Base-by-base conservation (phyloP, 2,113 vertebrate genomes). In the Sprattus sprattus region DNA sequence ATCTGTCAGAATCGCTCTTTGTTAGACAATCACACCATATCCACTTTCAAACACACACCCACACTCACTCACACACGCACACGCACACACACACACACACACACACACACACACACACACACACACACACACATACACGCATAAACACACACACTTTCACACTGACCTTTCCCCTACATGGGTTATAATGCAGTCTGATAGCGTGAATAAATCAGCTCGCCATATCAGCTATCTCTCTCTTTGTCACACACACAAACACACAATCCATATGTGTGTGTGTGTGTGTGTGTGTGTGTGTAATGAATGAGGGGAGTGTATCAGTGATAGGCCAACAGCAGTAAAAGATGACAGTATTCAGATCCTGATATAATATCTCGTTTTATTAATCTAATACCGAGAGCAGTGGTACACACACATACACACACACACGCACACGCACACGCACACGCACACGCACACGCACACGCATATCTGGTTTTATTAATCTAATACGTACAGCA, bases 141-240 rank as follows among this genome's bases (percentile, higher is more conserved):
- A 11, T 7, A 13, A 25, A 71, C 64, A 71, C 64, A 32, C 64
- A 39, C 39, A 39, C 39, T 39, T 39, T 39, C 39, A 39, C 39
- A 71, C 64, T 71, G 64, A 71, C 64, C 64, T 71, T 28, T 71
- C 25, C 64, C 64, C 64, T 71, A 71, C n/a, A 71, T 71, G 10
- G 64, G 64, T 25, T 64, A 64, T 71, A 71, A 71, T 71, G 32
- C 64, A 71, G 25, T 8, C 64, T 32, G 64, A 71, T 71, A 71
- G 64, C n/a, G 13, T 71, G 32, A 32, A 71, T 71, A 28, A 32
- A 71, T 71, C 64, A 11, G n/a, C 57, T n/a, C 57, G 7, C 20
- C 57, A 32, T 71, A 71, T 71, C 64, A 71, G 64, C 64, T 71
- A 71, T 71, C 64, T 39, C 39, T 39, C 39, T 39, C 39, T 39